Evolutionary conservation across 2,888 invertebrate genomes (phyloP).

Genomic region (Caenorhabditis sulstoni): DNA sequence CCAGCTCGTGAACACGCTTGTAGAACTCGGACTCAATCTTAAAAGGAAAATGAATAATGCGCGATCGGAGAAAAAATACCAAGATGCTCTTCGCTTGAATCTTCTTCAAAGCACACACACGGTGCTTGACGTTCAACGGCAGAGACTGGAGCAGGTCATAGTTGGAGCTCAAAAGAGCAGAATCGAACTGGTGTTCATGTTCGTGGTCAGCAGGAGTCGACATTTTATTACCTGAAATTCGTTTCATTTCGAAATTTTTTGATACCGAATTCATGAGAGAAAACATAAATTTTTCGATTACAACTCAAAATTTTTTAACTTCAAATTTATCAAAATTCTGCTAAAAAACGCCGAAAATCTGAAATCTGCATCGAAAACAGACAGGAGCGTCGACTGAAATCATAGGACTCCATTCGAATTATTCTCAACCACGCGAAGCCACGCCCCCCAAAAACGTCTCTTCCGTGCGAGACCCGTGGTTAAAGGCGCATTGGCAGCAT

Average conservation of each 20-base stretch:
- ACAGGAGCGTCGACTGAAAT: conserved; percentile 33
- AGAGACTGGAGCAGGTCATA: conserved; percentile 30
- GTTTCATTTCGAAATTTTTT: conserved; percentile 4
- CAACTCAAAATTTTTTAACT: not conserved
- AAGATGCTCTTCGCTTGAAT: conserved; percentile 71
- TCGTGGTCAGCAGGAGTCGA: not conserved
- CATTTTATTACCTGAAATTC: conserved; percentile 41
- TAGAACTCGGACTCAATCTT: conserved; percentile 94
- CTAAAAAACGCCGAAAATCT: not conserved
- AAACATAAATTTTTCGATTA: not conserved
- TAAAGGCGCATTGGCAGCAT: conserved; percentile 43
- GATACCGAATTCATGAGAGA: not conserved
- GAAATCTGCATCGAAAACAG: not conserved
- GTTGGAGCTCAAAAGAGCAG: conserved; percentile 29
- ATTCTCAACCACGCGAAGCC: conserved; percentile 13
- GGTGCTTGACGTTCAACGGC: conserved; percentile 56
- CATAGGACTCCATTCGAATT: conserved; percentile 47
- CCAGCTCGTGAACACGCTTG: conserved; percentile 92
- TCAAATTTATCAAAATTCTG: not conserved
- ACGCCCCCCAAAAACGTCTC: conserved; percentile 35
- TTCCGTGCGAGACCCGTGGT: conserved; percentile 46
- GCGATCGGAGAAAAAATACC: conserved; percentile 27
- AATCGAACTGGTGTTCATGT: conserved; percentile 12
- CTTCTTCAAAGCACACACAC: conserved; percentile 76
- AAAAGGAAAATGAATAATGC: conserved; percentile 79